Evolutionary conservation across 2,797 vertebrate genomes (phyloP).

Genomic region (Ctenopoma multispine): DNA sequence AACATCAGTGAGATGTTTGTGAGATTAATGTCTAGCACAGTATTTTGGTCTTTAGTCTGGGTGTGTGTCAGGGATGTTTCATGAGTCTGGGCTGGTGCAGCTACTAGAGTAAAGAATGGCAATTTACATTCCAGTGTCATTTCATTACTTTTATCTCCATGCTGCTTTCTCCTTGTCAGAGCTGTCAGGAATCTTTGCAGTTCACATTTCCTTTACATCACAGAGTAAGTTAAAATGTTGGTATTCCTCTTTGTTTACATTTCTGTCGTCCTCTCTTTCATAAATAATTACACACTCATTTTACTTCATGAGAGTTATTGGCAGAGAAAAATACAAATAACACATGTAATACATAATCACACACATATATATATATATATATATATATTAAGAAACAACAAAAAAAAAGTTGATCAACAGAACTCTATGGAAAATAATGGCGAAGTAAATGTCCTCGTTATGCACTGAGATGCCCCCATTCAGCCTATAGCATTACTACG

Average conservation of each 20-base stretch:
- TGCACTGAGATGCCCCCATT: conserved; percentile 20
- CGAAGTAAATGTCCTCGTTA: conserved; percentile 43
- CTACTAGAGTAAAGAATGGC: conserved; percentile 89
- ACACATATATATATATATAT: not conserved
- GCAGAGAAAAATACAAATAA: conserved; percentile 1
- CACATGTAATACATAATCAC: too few species aligned
- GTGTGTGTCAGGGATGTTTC: conserved; percentile 88
- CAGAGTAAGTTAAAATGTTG: conserved; percentile 30
- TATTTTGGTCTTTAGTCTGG: conserved; percentile 1
- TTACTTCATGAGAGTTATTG: conserved; percentile 13
- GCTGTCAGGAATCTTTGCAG: conserved; percentile 37
- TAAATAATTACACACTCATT: conserved; percentile 19
- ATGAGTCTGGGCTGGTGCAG: conserved; percentile 86
- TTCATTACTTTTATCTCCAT: conserved; percentile 91
- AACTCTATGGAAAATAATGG: conserved; percentile 17
- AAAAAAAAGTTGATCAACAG: not conserved
- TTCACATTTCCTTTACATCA: conserved; percentile 41
- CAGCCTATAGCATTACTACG: conserved; percentile 50
- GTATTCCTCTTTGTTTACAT: conserved; percentile 14
- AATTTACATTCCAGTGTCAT: conserved; percentile 98
- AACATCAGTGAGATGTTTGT: conserved; percentile 79
- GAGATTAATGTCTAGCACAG: conserved; percentile 67
- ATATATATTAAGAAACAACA: not conserved
- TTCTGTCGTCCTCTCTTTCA: conserved; percentile 6
- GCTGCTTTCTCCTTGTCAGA: conserved; percentile 77